Evolutionary conservation across 2,888 invertebrate genomes (phyloP), one percentile per base, ranked within the genome.

Genomic region (Phortica okadai): DNA sequence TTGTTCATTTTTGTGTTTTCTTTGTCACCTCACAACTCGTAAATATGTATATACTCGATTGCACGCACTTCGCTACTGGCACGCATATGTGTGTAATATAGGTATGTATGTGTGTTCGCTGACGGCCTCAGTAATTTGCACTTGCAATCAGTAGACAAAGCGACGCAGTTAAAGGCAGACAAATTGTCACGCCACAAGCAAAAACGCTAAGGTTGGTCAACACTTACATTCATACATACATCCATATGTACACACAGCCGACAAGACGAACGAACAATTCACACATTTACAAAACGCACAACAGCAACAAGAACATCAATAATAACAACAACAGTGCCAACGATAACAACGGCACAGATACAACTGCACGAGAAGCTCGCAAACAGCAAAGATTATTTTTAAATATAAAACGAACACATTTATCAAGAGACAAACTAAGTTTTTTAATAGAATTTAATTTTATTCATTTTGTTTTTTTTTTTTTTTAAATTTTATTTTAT

Each of bases 71-170:
- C 16, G 59, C 25, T 59, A 25, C 25, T 62, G 3, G 50, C 50
- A 8, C 50, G 14, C n/a, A 8, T n/a, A n/a, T n/a, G 8, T 62
- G 8, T 62, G 62, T 16, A n/a, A 3, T 25, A n/a, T 21, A n/a
- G 2, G 16, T 62, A 0, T 16, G 25, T 16, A 5, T 14, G n/a
- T 21, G 62, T 62, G 62, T 62, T 62, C n/a, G 62, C 62, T 67
- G 0, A 10, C 16, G n/a, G 67, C 67, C 44, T 14, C 64, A 33
- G 41, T 64, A 6, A 33, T 64, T 21, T 64, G n/a, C 64, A 11
- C 76, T 45, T 33, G n/a, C 42, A 42, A 87, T 85, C 88, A 87
- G 86, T 77, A 87, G 85, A 83, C 88, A 83, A 82, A 83, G 86
- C 84, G 85, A 82, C 86, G 86, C 88, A 80, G 75, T 74, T 76